A percentile compares a stretch with the other conserved stretches of the same genome.
Evolutionary conservation across 1,140 invertebrate species (phyloP).

Genomic region (Trachelipus rathkii): DNA sequence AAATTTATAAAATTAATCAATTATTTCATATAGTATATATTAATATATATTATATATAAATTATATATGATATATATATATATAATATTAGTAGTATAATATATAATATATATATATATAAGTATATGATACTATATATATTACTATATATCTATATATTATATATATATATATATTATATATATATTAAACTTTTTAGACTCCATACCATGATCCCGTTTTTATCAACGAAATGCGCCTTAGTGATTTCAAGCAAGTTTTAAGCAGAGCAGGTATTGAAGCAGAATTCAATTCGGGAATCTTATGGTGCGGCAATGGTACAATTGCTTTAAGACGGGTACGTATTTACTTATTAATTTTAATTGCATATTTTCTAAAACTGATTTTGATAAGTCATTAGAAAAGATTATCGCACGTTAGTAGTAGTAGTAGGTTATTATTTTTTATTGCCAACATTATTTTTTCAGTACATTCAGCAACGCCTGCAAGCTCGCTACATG

Average conservation of each 20-base stretch:
- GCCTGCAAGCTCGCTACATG: no score
- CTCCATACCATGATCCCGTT: slow-evolving; percentile 73
- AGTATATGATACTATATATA: not conserved
- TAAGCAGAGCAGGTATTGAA: slow-evolving; percentile 71
- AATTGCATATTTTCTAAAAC: no score
- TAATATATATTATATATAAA: no score
- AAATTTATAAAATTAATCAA: no score
- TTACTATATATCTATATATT: not conserved
- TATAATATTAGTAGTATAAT: no score
- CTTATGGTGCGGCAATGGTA: slow-evolving; percentile 89
- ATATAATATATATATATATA: slow-evolving; percentile 2
- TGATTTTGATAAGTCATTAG: no score
- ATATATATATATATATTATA: not conserved
- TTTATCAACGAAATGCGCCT: slow-evolving; percentile 94
- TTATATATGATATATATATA: not conserved
- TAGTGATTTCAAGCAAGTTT: slow-evolving; percentile 92
- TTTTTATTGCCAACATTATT: no score
- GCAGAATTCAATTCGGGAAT: slow-evolving; percentile 93
- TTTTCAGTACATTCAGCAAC: no score
- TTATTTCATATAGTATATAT: no score
- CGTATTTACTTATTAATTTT: not conserved
- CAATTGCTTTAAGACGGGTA: slow-evolving; percentile 68
- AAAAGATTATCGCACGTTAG: no score
- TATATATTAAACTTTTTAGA: slow-evolving; percentile 48
- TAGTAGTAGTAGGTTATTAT: no score